Evolutionary conservation across 2,888 invertebrate species (phyloP).

Genomic region (Alsophila aescularia): DNA sequence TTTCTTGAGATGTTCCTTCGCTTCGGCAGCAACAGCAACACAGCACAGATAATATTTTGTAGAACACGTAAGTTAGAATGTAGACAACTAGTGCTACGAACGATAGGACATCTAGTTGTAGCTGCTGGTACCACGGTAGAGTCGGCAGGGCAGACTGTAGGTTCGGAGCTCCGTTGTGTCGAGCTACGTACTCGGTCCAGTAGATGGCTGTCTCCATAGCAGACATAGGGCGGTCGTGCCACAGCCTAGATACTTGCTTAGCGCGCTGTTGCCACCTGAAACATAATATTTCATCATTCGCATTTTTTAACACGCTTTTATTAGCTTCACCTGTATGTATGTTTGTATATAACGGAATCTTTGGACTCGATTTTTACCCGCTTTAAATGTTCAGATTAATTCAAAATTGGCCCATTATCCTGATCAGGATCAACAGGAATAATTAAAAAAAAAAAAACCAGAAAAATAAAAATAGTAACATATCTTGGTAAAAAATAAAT

Average conservation of each 20-base stretch:
- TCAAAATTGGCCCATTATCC: too few relatives aligned
- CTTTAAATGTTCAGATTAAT: too few relatives aligned
- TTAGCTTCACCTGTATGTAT: too few relatives aligned
- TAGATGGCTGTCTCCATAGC: constrained; percentile 83
- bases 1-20: constrained; percentile 44
- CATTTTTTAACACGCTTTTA: too few relatives aligned
- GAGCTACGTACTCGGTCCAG: constrained; percentile 84
- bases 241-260: constrained; percentile 72
- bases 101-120: constrained; percentile 72
- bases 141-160: constrained; percentile 64
- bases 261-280: constrained; percentile 72
- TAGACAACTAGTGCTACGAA: constrained; percentile 66
- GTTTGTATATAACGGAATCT: too few relatives aligned
- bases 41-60: constrained; percentile 62
- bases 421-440: too few relatives aligned
- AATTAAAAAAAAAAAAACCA: too few relatives aligned
- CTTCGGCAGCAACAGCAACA: constrained; percentile 69
- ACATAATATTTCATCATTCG: constrained; percentile 33
- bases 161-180: constrained; percentile 73
- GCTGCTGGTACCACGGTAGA: constrained; percentile 67
- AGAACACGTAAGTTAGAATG: constrained; percentile 60
- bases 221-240: constrained; percentile 81
- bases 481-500: too few relatives aligned
- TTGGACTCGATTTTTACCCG: too few relatives aligned
- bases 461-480: too few relatives aligned